Base-by-base conservation (phyloP, 2,888 invertebrate genomes). In the Euclidia mi region DNA sequence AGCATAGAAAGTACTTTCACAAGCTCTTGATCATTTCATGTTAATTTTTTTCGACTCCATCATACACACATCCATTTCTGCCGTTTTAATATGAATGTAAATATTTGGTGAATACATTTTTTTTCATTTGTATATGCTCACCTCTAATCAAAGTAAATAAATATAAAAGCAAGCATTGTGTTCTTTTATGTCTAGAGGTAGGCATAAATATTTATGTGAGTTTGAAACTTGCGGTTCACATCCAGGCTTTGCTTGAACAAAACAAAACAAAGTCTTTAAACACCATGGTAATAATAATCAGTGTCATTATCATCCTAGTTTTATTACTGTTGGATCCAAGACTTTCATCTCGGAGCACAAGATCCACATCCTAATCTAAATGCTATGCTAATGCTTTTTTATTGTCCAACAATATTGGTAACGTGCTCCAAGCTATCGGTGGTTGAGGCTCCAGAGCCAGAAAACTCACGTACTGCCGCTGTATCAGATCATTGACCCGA, bases 21-120 rank as follows among this genome's bases (percentile, higher is more conserved):
- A n/a, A n/a, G n/a, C n/a, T n/a, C 10, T 43, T 38, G 48, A 47
- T 28, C n/a, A 42, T 67, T 67, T 50, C 25, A 10, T 50, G 45
- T 50, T 15, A 41, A 0, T 29, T 52, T 37, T 52, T 47, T 56
- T 38, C 18, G 11, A 9, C 32, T n/a, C n/a, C n/a, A n/a, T n/a
- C n/a, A n/a, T n/a, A n/a, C n/a, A n/a, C 34, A 42, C 56, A 65
- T 44, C 37, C 41, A 34, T 50, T 47, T 45, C 45, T 25, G 31
- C 14, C 14, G 29, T 43, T 46, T 44, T 34, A 52, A 45, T 40
- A 65, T 34, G 3, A 56, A 56, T 17, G 20, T 45, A n/a, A 66
- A 66, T 53, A 62, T 55, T 61, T 47, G 10, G 3, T 12, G 28
- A 32, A 48, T 32, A 31, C 20, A 49, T 44, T 49, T 3, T 37